These are phyloP conservation scores for Octodon degus DNA, from an alignment of 2,113 vertebrate species.

Conservation along the genomic window DNA sequence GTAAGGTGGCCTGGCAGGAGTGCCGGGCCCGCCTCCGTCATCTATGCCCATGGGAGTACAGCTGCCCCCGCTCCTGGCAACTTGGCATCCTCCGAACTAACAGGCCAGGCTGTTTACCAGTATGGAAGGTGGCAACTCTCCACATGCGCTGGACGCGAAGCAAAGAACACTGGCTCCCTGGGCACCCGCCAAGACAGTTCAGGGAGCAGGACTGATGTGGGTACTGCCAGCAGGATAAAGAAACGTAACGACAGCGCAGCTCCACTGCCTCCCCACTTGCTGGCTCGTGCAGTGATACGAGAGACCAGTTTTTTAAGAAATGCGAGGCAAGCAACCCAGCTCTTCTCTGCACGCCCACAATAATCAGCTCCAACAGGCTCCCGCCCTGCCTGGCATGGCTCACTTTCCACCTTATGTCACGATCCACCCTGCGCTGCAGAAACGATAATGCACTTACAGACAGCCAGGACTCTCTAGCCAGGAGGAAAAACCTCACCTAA, in stretches of 20 bases:
- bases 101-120: neutral
- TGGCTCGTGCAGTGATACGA: neutral
- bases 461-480: conserved; percentile 52
- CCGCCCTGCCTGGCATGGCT: neutral
- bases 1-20: neutral
- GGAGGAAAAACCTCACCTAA: conserved; percentile 63
- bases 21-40: neutral
- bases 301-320: neutral
- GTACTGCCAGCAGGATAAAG: neutral
- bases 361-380: neutral
- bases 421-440: neutral
- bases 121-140: neutral
- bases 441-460: conserved; percentile 41
- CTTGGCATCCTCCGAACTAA: neutral
- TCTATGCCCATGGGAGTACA: neutral
- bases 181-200: neutral
- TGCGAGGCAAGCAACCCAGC: neutral
- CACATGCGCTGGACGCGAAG: neutral
- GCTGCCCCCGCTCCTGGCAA: neutral
- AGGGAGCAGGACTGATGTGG: neutral
- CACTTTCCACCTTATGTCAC: neutral
- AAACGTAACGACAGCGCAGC: neutral
- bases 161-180: neutral
- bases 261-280: neutral
- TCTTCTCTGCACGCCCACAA: neutral